Conservation (phyloP, 2,797 vertebrate genomes). For the Naso thynnoides region DNA sequence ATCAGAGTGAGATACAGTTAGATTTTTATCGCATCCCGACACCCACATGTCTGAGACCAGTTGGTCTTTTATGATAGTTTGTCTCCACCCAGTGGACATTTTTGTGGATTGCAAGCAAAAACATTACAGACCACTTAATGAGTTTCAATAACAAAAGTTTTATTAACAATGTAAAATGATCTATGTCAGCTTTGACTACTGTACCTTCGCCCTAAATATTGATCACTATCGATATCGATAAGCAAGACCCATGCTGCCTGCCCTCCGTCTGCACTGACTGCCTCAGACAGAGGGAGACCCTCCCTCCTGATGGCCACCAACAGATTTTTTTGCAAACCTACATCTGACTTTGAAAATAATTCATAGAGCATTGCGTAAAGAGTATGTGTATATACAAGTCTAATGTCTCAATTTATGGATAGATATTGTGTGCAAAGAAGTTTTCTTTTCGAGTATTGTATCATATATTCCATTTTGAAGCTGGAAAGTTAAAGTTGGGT, state of each 20-base stretch:
- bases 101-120: slow-evolving; percentile 17
- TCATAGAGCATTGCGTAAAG: slow-evolving; percentile 77
- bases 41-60: background rate
- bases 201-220: slow-evolving; percentile 89
- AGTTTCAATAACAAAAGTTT: slow-evolving; percentile 86
- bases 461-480: slow-evolving; percentile 81
- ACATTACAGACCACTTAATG: slow-evolving; percentile 4
- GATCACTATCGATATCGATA: slow-evolving; percentile 86
- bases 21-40: background rate
- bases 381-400: slow-evolving; percentile 82
- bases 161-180: slow-evolving; percentile 90
- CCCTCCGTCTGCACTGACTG: slow-evolving; percentile 57
- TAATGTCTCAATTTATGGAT: slow-evolving; percentile 80
- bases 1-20: background rate
- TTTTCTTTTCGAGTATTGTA: slow-evolving; percentile 78
- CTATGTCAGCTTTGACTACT: slow-evolving; percentile 84
- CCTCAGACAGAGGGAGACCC: slow-evolving; percentile 57
- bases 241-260: slow-evolving; percentile 88
- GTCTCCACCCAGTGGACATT: slow-evolving; percentile 64
- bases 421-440: slow-evolving; percentile 84
- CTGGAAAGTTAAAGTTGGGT: slow-evolving; percentile 81
- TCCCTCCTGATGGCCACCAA: slow-evolving; percentile 53
- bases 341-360: slow-evolving; percentile 83
- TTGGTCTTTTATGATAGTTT: slow-evolving; percentile 33
- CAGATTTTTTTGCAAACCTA: slow-evolving; percentile 77